These are phyloP conservation scores for Osmerus eperlanus DNA, from an alignment of 2,113 vertebrate species.

Conservation along the genomic window DNA sequence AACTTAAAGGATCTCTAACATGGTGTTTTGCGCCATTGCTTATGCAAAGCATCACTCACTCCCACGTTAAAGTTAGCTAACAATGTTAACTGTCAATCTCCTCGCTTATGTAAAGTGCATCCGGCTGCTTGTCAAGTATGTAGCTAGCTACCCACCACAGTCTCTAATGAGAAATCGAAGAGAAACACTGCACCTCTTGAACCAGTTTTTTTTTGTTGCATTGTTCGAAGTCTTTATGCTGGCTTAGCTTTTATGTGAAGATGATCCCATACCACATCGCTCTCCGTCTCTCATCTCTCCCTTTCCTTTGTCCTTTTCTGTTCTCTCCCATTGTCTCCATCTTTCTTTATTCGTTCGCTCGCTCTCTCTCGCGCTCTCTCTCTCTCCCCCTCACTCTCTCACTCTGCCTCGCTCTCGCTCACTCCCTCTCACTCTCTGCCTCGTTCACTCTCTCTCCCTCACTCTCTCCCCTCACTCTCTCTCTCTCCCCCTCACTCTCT, in stretches of 20 bases:
- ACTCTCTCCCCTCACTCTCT: neutral
- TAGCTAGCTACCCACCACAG: no score
- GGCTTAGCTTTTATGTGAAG: neutral
- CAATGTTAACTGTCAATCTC: no score
- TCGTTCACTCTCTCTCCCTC: neutral
- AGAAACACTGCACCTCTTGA: no score
- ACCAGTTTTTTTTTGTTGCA: neutral
- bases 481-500: neutral
- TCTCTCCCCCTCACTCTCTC: no score
- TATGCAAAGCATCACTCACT: no score
- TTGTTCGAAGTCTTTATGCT: neutral
- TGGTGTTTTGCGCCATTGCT: no score
- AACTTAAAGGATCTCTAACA: no score
- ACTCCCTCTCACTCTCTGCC: no score
- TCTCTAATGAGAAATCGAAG: no score
- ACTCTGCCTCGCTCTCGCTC: neutral
- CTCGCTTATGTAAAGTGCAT: no score
- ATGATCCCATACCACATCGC: neutral
- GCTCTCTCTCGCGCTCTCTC: neutral
- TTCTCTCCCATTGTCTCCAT: neutral
- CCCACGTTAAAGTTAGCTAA: no score
- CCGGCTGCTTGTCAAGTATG: no score
- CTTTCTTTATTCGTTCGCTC: neutral
- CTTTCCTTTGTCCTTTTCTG: neutral
- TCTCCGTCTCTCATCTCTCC: neutral